Evolutionary conservation across 2,113 vertebrate genomes (phyloP).

Genomic region (Taurulus bubalis): DNA sequence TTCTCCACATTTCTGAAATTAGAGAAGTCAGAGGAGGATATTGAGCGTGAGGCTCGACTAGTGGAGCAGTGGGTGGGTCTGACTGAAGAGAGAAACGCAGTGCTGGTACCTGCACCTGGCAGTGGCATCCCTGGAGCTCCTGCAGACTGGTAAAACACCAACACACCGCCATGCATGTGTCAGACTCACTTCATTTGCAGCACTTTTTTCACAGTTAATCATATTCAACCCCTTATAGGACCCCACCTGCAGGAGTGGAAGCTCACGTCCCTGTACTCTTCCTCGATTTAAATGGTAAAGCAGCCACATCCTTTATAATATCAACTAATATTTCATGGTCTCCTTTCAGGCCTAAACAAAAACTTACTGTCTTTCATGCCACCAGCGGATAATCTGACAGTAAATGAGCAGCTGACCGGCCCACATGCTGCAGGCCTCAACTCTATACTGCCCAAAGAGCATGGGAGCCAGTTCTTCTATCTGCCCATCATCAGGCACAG

Average conservation of each 20-base stretch:
- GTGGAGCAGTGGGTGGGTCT: slow-evolving; percentile 99
- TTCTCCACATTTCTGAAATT: neutral
- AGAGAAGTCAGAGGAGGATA: slow-evolving; percentile 95
- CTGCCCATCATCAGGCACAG: slow-evolving; percentile 96
- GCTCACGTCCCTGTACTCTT: slow-evolving; percentile 96
- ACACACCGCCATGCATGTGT: neutral
- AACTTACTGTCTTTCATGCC: slow-evolving; percentile 25
- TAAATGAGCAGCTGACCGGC: slow-evolving; percentile 92
- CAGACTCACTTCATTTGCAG: neutral
- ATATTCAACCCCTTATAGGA: slow-evolving; percentile 80
- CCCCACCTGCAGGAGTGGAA: slow-evolving; percentile 94
- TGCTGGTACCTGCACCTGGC: slow-evolving; percentile 93
- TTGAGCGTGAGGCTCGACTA: slow-evolving; percentile 92
- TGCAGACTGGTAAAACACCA: slow-evolving; percentile 88
- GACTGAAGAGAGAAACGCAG: slow-evolving; percentile 95
- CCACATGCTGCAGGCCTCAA: slow-evolving; percentile 94
- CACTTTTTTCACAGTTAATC: slow-evolving; percentile 15
- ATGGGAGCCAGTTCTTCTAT: slow-evolving; percentile 97
- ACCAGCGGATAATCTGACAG: slow-evolving; percentile 94
- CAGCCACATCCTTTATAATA: neutral
- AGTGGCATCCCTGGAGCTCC: slow-evolving; percentile 96
- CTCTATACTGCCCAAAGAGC: slow-evolving; percentile 98
- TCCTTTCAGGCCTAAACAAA: slow-evolving; percentile 14
- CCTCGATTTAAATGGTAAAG: slow-evolving; percentile 95
- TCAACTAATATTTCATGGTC: neutral